Conservation (phyloP, 2,888 invertebrate species). For the Torymus auratus region DNA sequence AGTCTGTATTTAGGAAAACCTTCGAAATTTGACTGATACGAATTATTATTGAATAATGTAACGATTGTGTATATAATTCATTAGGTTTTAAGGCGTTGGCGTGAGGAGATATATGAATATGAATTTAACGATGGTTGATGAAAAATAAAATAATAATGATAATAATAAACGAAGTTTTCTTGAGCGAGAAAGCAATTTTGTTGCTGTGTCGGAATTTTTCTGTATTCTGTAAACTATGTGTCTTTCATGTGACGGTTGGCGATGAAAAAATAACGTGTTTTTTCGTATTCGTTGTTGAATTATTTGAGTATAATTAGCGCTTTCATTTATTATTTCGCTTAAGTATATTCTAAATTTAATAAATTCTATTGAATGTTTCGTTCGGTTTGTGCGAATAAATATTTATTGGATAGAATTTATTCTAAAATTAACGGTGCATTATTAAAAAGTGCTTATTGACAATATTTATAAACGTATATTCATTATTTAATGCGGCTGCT, state of each 20-base stretch:
- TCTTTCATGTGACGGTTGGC: constrained; percentile 28
- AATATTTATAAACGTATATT: too few relatives aligned
- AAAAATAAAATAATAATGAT: background rate
- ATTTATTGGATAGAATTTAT: constrained; percentile 14
- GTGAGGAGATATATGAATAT: constrained; percentile 4
- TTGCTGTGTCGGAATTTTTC: constrained; percentile 44
- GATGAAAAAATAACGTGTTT: constrained; percentile 11
- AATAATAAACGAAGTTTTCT: constrained; percentile 4
- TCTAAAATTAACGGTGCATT: constrained; percentile 13
- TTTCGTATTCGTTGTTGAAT: constrained; percentile 36
- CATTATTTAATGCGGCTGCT: background rate
- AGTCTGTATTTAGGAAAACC: constrained; percentile 23
- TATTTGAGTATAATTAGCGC: constrained; percentile 25
- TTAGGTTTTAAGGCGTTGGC: constrained; percentile 53
- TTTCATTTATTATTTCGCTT: constrained; percentile 9
- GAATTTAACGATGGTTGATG: constrained; percentile 43
- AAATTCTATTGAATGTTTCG: constrained; percentile 5
- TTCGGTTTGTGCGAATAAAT: constrained; percentile 5
- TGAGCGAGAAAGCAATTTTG: constrained; percentile 46
- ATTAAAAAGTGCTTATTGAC: background rate
- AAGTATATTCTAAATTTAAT: background rate
- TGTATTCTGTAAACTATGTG: constrained; percentile 47
- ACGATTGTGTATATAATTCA: constrained; percentile 49
- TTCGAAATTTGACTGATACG: constrained; percentile 58
- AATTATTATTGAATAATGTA: constrained; percentile 54